A percentile compares a stretch with the other conserved stretches of the same genome.
phyloP scores from a whole-genome alignment of 1,140 invertebrate genomes.

The Teleogryllus occipitalis region DNA sequence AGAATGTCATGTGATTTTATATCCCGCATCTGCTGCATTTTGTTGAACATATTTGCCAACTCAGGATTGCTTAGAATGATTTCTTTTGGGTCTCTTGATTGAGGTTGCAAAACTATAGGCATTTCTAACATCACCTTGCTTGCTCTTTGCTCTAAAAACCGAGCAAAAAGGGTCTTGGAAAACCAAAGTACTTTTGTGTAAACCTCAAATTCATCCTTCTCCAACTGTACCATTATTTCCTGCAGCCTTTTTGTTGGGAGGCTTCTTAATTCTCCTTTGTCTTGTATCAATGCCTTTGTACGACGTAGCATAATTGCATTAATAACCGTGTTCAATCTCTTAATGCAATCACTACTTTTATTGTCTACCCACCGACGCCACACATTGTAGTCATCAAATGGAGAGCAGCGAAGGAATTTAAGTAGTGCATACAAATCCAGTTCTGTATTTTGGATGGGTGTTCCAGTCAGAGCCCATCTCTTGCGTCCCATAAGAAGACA shows the following conservation, averaged over 20 bases:
- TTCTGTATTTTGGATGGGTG: conserved; percentile 91
- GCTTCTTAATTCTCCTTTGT: conserved; percentile 44
- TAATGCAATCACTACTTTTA: conserved; percentile 58
- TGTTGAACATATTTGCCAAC: conserved; percentile 45
- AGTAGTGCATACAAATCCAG: conserved; percentile 80
- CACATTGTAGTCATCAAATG: conserved; percentile 62
- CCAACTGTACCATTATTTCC: conserved; percentile 49
- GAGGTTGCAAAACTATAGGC: background rate
- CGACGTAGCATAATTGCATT: conserved; percentile 73
- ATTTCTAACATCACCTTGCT: conserved; percentile 43
- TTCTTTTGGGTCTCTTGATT: conserved; percentile 26
- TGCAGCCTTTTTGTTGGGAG: conserved; percentile 57
- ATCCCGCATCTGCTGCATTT: conserved; percentile 40
- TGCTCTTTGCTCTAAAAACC: conserved; percentile 63
- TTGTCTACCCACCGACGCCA: conserved; percentile 63
- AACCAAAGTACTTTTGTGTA: conserved; percentile 55
- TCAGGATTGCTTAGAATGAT: conserved; percentile 13
- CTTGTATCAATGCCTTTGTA: conserved; percentile 69
- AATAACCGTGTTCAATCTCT: conserved; percentile 67
- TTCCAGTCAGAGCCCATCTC: conserved; percentile 86
- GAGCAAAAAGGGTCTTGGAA: conserved; percentile 61
- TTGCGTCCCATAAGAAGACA: conserved; percentile 50
- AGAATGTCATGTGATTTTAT: conserved; percentile 65
- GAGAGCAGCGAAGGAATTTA: conserved; percentile 74
- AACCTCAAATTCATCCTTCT: conserved; percentile 61